These are phyloP conservation scores for Prorops nasuta DNA, from an alignment of 1,140 invertebrate species.

Conservation along the genomic window DNA sequence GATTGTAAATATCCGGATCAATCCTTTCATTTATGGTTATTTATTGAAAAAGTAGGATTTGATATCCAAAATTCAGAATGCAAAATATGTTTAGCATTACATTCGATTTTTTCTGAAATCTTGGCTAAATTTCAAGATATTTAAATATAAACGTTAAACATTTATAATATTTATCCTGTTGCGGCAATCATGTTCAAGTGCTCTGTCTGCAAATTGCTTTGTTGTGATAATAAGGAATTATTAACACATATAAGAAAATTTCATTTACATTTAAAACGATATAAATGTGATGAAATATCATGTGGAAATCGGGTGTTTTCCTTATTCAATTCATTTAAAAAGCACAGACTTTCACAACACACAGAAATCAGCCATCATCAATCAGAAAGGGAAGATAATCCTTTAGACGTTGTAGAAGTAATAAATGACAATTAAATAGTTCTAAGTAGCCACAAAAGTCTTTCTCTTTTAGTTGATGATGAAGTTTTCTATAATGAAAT, in stretches of 20 bases:
- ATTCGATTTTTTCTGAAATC: not conserved
- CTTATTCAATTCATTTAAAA: conserved; percentile 1
- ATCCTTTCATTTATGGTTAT: conserved; percentile 8
- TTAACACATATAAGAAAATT: not conserved
- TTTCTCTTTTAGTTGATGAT: not conserved
- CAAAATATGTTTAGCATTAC: not conserved
- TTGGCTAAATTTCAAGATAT: not conserved
- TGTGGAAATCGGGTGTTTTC: not conserved
- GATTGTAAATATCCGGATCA: conserved; percentile 6
- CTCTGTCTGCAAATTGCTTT: not conserved
- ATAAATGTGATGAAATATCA: not conserved
- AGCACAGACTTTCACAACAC: conserved; percentile 5
- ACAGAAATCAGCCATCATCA: no score
- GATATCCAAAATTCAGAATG: not conserved
- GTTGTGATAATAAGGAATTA: not conserved
- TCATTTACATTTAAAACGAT: not conserved
- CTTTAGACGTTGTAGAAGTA: not conserved
- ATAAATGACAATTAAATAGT: not conserved
- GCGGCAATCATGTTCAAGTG: not conserved
- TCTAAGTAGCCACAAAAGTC: not conserved
- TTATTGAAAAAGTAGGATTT: conserved; percentile 7
- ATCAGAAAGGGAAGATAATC: not conserved
- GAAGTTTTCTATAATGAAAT: not conserved
- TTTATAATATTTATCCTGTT: no score
- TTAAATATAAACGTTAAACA: not conserved